Evolutionary conservation across 2,113 vertebrate species (phyloP).

Genomic region (Vimba vimba): DNA sequence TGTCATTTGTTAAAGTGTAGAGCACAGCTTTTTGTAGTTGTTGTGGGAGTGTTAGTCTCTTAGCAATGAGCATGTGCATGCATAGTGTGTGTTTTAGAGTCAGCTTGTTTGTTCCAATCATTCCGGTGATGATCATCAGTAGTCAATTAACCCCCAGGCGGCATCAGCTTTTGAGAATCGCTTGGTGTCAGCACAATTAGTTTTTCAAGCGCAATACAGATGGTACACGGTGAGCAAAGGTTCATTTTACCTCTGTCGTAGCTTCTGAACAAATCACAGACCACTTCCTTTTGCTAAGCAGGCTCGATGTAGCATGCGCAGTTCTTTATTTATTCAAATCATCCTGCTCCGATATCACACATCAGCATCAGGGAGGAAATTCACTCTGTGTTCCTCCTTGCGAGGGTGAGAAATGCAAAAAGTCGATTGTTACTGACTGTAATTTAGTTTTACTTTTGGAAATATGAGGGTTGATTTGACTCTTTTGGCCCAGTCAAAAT

Average conservation of each 20-base stretch:
- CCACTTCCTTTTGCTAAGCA: neutral
- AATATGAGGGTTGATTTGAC: neutral
- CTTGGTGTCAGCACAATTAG: slow-evolving; percentile 46
- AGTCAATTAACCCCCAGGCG: slow-evolving; percentile 59
- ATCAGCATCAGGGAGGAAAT: slow-evolving; percentile 1
- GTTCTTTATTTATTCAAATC: slow-evolving; percentile 21
- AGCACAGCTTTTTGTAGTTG: slow-evolving; percentile 27
- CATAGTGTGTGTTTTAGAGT: slow-evolving; percentile 26
- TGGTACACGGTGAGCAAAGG: neutral
- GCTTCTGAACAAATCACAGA: slow-evolving; percentile 10
- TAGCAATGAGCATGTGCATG: slow-evolving; percentile 23
- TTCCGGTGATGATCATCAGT: slow-evolving; percentile 57
- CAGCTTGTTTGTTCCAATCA: slow-evolving; percentile 34
- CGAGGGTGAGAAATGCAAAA: neutral
- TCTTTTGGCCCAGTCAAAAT: neutral
- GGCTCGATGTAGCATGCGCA: slow-evolving; percentile 16
- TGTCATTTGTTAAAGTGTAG: neutral
- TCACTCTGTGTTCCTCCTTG: neutral
- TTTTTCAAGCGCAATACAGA: slow-evolving; percentile 41
- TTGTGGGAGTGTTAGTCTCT: slow-evolving; percentile 21
- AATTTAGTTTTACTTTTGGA: neutral
- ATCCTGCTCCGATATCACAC: neutral
- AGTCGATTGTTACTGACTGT: neutral
- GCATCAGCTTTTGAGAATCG: slow-evolving; percentile 62
- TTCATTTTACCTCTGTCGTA: neutral